Base-by-base conservation (phyloP, 2,797 vertebrate genomes). In the Gouania willdenowi region DNA sequence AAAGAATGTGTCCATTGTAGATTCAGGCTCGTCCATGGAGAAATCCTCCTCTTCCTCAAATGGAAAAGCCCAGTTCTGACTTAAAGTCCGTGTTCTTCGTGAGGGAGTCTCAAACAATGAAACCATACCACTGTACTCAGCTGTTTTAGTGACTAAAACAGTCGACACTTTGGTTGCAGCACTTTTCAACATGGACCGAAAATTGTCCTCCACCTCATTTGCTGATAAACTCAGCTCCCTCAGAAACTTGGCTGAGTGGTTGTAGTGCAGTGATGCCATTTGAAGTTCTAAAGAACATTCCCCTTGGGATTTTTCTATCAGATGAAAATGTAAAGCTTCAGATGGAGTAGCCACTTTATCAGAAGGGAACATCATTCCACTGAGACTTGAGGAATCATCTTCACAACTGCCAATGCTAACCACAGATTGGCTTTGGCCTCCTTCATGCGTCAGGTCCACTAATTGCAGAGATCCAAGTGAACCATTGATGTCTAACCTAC, bases 251-350 rank as follows among this genome's bases (percentile, higher is more conserved):
- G 97, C 91, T 0, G 94, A 98, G 77, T 99, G 97, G 77, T 94
- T 99, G 46, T 98, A 99, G 82, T 98, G 95, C 24, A 99, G 75
- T 0, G 97, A 98, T 0, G 97, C 97, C 97, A 99, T 99, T 44
- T 91, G 87, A 20, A 99, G 91, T 32, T 81, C 71, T 31, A 99
- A 83, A 1, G 84, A 87, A 66, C 94, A 98, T 11, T 98, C 94
- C 16, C 92, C 93, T 38, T 92, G 89, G 0, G 89, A 91, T 55
- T 84, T 91, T 57, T 99, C 93, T 29, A 76, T 53, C n/a, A 98
- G 88, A 0, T 62, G 87, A 41, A 98, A 98, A 64, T 90, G 92
- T 62, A 99, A 61, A 8, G 97, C 97, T 50, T 98, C 94, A 3
- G 84, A 88, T 2, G 89, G 81, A 44, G 73, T 74, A 15, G 28